Base-by-base conservation (phyloP, 2,888 invertebrate genomes). In the Limnephilus lunatus region DNA sequence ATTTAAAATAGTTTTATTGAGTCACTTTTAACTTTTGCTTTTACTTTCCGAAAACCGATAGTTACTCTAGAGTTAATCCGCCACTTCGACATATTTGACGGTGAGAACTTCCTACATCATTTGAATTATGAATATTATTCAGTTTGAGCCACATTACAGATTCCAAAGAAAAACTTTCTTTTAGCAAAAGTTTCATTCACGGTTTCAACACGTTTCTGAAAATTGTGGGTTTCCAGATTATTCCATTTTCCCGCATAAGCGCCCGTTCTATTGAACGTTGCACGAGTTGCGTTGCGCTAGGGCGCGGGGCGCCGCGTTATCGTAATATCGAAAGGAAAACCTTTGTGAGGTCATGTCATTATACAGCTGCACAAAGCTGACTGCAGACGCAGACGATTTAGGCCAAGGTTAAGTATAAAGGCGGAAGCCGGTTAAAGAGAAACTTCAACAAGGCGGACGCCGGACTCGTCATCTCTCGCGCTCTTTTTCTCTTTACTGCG, bases 351-450 rank as follows among this genome's bases (percentile, higher is more conserved):
- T 68, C 68, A 68, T 68, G 68, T 19, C 68, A 25, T 25, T 68
- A 25, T n/a, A 68, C 68, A 25, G 68, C 7, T 68, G 68, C 68
- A 68, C 68, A 68, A 25, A 19, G 68, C 19, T 68, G 19, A 25
- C 68, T 68, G 68, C 68, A 68, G 68, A 25, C 68, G 35, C 83
- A 19, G 83, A 19, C 83, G 83, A 35, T 83, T 83, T 35, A 32
- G 83, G 83, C 83, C 83, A 83, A 83, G 83, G 83, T 83, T 83
- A 15, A 31, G 83, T n/a, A 35, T 35, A 25, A 31, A 83, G 83
- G 32, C 83, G 83, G 83, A 83, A 83, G 83, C 35, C 83, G 83
- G 19, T 19, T 35, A 35, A 83, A 83, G 83, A 83, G 83, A 83
- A 83, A 83, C 35, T 83, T 25, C 35, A 39, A 39, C 9, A 83